phyloP scores from a whole-genome alignment of 2,113 vertebrate species.

The Microcebus griseorufus region DNA sequence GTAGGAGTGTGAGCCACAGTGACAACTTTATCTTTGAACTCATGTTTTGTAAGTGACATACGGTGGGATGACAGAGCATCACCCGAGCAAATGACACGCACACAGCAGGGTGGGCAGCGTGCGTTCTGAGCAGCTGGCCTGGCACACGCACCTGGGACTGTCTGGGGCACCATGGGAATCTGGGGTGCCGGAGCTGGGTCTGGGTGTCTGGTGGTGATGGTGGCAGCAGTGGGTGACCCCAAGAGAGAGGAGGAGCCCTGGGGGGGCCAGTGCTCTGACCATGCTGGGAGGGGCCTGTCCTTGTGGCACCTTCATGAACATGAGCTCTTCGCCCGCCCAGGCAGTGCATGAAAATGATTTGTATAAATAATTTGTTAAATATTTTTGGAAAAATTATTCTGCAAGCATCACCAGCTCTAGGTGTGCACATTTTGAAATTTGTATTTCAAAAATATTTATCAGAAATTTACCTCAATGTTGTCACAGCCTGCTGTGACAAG shows the following conservation, averaged over 20 bases:
- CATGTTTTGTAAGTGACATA: no score
- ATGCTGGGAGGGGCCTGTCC: accelerated
- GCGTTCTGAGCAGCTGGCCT: no score
- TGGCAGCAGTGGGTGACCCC: background rate
- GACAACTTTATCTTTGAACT: no score
- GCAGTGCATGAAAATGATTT: background rate
- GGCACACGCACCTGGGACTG: no score
- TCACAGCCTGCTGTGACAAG: background rate
- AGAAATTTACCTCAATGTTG: background rate
- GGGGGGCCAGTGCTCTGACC: background rate
- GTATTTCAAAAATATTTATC: background rate
- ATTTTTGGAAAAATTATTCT: background rate
- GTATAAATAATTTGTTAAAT: background rate
- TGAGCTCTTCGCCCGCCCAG: accelerated
- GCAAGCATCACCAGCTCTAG: background rate
- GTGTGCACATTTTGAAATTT: no score
- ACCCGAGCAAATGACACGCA: background rate
- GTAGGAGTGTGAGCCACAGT: no score
- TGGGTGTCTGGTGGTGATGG: background rate
- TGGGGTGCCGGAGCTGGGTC: background rate
- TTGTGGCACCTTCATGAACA: background rate
- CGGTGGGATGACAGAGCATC: background rate
- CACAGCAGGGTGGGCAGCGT: no score
- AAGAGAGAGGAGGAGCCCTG: no score
- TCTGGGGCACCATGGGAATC: no score